Percentiles rank a stretch among this genome's conserved stretches.
Evolutionary conservation across 2,888 invertebrate genomes (phyloP).

Genomic region (Pandemis corylana): DNA sequence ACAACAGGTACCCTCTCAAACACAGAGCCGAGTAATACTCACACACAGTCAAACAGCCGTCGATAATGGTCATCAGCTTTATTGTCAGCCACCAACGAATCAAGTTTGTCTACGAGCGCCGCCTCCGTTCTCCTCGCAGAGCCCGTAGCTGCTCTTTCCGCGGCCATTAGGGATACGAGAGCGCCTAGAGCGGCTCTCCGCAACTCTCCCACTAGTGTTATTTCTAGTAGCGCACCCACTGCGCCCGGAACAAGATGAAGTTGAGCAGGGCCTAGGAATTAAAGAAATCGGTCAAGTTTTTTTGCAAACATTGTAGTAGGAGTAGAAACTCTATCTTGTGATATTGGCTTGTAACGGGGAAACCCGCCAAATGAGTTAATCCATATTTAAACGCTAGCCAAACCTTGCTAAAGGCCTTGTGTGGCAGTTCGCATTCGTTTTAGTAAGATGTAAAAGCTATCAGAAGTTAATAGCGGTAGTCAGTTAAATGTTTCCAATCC

Average conservation of each 20-base stretch:
- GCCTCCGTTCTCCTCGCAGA: slow-evolving; percentile 96
- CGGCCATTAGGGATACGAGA: slow-evolving; percentile 98
- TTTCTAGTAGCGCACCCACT: slow-evolving; percentile 97
- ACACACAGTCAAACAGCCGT: slow-evolving; percentile 90
- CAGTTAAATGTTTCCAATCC: too few species aligned
- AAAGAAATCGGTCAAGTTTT: too few species aligned
- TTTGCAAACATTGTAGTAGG: too few species aligned
- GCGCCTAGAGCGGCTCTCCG: slow-evolving; percentile 96
- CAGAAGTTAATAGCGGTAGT: too few species aligned
- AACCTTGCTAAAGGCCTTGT: too few species aligned
- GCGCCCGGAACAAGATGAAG: slow-evolving; percentile 95
- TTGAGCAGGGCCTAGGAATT: slow-evolving; percentile 89
- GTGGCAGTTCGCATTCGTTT: too few species aligned
- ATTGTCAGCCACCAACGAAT: slow-evolving; percentile 95
- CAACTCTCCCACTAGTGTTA: slow-evolving; percentile 95
- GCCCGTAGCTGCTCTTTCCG: slow-evolving; percentile 92
- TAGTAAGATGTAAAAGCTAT: too few species aligned
- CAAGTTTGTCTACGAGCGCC: slow-evolving; percentile 96
- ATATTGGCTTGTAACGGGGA: too few species aligned
- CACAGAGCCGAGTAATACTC: background rate
- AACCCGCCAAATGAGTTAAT: too few species aligned
- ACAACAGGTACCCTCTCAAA: background rate
- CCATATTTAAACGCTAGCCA: too few species aligned
- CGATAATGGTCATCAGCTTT: slow-evolving; percentile 97
- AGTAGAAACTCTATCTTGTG: too few species aligned